Evolutionary conservation across 2,888 invertebrate genomes (phyloP), one percentile per base, ranked within the genome.

Genomic region (Chymomyza fuscimana): DNA sequence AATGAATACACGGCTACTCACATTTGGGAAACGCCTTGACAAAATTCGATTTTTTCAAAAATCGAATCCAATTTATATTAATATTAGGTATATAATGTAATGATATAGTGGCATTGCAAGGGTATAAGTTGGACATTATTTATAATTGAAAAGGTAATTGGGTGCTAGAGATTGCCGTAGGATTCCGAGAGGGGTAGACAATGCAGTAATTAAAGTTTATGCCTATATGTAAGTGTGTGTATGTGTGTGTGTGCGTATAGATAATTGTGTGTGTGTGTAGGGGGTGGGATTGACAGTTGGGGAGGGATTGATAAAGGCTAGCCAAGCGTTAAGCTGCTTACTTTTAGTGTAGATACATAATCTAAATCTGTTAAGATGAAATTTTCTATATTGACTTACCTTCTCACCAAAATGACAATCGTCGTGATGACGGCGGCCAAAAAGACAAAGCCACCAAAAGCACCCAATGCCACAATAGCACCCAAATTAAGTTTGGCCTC

Each of bases 391-490:
- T 64, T 19, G 40, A 86, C 90, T 86, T 93, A 98, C 98, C 97
- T 97, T 92, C 96, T 93, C 65, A 97, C 95, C 79, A 98, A 93
- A 72, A 97, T 96, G 72, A 98, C 96, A 77, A 97, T 95, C 5
- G 97, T 97, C 2, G 97, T 97, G 79, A 97, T 95, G 76, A 97
- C 95, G 32, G 97, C 97, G 10, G 97, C 96, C 63, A 98, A 93
- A 91, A 98, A 96, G 7, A 97, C 96, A 83, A 98, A 95, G 9
- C 96, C 97, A n/a, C 97, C 97, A 90, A 97, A 97, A 9, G 97
- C 96, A 2, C 96, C 97, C 16, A 98, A 93, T 0, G 97, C 97
- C 70, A 97, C 97, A 78, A 97, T 96, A 6, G 97, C 97, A 66
- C 97, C 97, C 69, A 97, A 93, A 91, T 97, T 97, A 25, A 97